These are phyloP conservation scores for Semnopithecus entellus DNA, from an alignment of 2,113 vertebrate species.

Conservation along the genomic window DNA sequence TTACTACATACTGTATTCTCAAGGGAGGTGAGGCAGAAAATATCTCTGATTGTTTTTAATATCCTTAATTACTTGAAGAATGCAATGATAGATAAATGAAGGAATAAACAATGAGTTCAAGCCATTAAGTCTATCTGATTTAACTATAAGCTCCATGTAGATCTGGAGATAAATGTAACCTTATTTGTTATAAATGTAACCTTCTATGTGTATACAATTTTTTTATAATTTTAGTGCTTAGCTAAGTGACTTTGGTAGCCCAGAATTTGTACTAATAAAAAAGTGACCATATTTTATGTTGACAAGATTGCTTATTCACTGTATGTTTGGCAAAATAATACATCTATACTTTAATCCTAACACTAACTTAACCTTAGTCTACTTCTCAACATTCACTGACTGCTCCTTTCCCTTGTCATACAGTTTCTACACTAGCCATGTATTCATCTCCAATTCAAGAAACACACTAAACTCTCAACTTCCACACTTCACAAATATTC, in stretches of 20 bases:
- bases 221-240: not conserved
- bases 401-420: fast-evolving
- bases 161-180: not conserved
- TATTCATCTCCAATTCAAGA: not conserved
- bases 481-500: not conserved
- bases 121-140: not conserved
- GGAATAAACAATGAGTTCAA: not conserved
- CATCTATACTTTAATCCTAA: not conserved
- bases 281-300: not conserved
- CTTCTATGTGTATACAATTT: not conserved
- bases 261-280: not conserved
- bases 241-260: not conserved
- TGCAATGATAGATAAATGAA: not conserved
- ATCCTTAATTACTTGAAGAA: not conserved
- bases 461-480: not conserved
- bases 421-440: not conserved
- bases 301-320: not conserved
- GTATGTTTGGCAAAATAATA: not conserved
- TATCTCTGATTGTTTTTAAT: not conserved
- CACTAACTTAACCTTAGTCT: not conserved
- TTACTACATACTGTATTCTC: not conserved
- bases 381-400: not conserved
- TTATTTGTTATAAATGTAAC: not conserved
- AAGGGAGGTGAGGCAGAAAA: not conserved
- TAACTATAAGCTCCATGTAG: not conserved